phyloP scores from a whole-genome alignment of 2,113 vertebrate species.

The Phainopepla nitens region DNA sequence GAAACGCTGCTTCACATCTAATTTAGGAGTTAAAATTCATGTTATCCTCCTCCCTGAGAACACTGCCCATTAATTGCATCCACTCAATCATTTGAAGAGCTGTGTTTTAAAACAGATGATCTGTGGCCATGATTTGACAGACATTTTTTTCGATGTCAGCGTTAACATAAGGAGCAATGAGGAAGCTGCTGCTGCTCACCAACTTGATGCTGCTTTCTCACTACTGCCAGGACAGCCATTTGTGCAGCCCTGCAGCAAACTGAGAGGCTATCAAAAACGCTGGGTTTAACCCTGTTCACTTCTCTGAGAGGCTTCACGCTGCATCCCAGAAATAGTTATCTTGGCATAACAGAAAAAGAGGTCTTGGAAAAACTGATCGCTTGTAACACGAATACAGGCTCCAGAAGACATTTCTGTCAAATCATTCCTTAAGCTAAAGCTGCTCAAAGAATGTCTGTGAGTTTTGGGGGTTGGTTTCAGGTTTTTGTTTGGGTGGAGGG shows the following conservation, averaged over 20 bases:
- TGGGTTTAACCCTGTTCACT: not conserved
- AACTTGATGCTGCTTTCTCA: constrained; percentile 39
- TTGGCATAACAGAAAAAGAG: not conserved
- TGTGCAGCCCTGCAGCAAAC: constrained; percentile 7
- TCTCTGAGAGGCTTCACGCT: not conserved
- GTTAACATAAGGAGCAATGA: constrained; percentile 50
- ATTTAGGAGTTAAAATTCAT: not conserved
- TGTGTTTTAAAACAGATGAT: constrained; percentile 32
- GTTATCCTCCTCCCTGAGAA: not conserved
- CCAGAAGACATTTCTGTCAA: not conserved
- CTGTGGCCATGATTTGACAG: constrained; percentile 21
- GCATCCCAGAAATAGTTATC: constrained; percentile 15
- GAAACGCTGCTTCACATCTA: not conserved
- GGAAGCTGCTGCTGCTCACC: constrained; percentile 56
- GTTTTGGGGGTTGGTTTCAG: rapidly evolving
- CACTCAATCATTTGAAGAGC: not conserved
- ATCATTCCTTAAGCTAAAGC: not conserved
- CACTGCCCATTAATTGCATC: not conserved
- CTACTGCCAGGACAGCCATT: constrained; percentile 55
- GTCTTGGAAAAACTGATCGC: not conserved
- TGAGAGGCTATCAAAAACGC: constrained; percentile 3
- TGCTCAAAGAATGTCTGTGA: not conserved
- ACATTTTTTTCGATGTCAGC: constrained; percentile 20
- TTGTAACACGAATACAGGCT: not conserved
- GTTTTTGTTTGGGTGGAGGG: not conserved